These are phyloP conservation scores for Panagrolaimus sp. DNA, from an alignment of 1,140 invertebrate genomes.

Conservation along the genomic window DNA sequence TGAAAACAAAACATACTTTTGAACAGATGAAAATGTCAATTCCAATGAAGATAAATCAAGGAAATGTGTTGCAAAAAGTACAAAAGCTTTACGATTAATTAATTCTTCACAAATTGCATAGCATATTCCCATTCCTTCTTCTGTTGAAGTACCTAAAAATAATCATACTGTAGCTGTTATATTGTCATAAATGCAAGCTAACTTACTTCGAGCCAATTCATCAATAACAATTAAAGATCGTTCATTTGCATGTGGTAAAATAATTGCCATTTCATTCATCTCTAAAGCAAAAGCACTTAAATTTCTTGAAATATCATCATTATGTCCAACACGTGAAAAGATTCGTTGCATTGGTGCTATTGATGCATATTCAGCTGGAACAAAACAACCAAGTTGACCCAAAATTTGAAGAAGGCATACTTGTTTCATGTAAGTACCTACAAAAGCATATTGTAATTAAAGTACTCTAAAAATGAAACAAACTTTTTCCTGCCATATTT, in stretches of 20 bases:
- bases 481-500: constrained; percentile 75
- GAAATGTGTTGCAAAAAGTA: constrained; percentile 46
- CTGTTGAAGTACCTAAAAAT: constrained; percentile 41
- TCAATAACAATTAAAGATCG: constrained; percentile 42
- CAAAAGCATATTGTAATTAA: too few relatives aligned
- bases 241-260: constrained; percentile 38
- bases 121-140: constrained; percentile 43
- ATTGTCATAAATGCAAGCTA: background rate
- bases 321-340: constrained; percentile 74
- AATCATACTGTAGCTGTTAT: background rate
- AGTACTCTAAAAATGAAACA: too few relatives aligned
- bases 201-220: constrained; percentile 44
- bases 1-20: constrained; percentile 29
- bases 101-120: constrained; percentile 40
- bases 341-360: constrained; percentile 68
- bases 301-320: constrained; percentile 75
- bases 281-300: constrained; percentile 78
- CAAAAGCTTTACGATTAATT: constrained; percentile 33
- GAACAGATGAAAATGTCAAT: constrained; percentile 24
- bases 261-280: constrained; percentile 43
- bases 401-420: constrained; percentile 80
- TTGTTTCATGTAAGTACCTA: constrained; percentile 80
- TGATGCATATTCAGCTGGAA: constrained; percentile 69
- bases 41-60: constrained; percentile 35
- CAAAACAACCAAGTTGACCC: constrained; percentile 76